phyloP scores from a whole-genome alignment of 1,140 invertebrate species.

The Calephelis nemesis region DNA sequence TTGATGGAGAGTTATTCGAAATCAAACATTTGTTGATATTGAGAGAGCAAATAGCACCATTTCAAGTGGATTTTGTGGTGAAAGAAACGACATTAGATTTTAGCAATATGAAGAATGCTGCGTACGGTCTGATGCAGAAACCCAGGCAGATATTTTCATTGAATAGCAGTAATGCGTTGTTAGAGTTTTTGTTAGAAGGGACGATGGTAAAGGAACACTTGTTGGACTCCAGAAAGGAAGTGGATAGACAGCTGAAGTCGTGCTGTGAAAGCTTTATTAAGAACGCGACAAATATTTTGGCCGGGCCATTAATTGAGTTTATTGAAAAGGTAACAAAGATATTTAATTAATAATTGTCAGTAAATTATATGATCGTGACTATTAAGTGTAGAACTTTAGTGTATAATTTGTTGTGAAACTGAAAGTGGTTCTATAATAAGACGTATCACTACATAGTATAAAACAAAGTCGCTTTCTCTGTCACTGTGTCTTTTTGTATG shows the following conservation, averaged over 20 bases:
- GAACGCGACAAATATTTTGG: slow-evolving; percentile 87
- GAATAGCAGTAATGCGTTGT: slow-evolving; percentile 92
- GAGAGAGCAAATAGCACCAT: slow-evolving; percentile 98
- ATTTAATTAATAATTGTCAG: too few species aligned
- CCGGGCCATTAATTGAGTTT: slow-evolving; percentile 85
- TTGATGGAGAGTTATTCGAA: slow-evolving; percentile 98
- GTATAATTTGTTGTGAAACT: too few species aligned
- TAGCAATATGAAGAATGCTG: slow-evolving; percentile 91
- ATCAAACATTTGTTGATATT: slow-evolving; percentile 98
- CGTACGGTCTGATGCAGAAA: slow-evolving; percentile 92
- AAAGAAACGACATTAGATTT: slow-evolving; percentile 96
- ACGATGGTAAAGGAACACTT: slow-evolving; percentile 95
- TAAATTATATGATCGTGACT: too few species aligned
- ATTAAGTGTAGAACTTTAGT: too few species aligned
- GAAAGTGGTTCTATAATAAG: too few species aligned
- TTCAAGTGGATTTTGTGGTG: slow-evolving; percentile 96
- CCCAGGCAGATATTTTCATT: slow-evolving; percentile 92
- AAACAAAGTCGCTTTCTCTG: too few species aligned
- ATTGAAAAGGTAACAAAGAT: slow-evolving; percentile 83
- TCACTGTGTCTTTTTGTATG: too few species aligned
- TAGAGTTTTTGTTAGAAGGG: slow-evolving; percentile 95
- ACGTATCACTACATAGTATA: too few species aligned
- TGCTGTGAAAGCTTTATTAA: slow-evolving; percentile 96
- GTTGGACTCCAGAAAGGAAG: slow-evolving; percentile 96
- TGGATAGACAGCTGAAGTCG: slow-evolving; percentile 93